Evolutionary conservation across 2,888 invertebrate genomes (phyloP), one percentile per base, ranked within the genome.

Genomic region (Eristalinus aeneus): DNA sequence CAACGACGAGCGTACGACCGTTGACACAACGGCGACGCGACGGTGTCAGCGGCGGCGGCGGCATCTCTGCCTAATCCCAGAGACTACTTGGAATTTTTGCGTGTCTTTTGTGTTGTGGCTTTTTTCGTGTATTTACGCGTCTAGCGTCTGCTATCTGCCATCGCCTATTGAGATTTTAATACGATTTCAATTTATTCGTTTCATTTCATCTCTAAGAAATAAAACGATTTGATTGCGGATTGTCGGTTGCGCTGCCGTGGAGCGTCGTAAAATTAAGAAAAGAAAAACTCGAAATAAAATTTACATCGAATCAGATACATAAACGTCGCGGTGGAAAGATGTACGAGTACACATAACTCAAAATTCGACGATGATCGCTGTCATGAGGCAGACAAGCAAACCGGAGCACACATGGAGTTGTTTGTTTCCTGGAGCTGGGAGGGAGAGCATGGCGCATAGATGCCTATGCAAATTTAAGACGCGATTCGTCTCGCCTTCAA

Each of bases 141-240:
- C 27, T 27, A 27, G 27, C 5, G 5, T 27, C 27, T 27, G 27
- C 27, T 27, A 46, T 46, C 46, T 46, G 46, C 46, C 22, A 32
- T 36, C 22, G 10, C 32, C 32, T 69, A 77, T 71, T 54, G 64
- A 27, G 65, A 34, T 32, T 46, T 81, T 80, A 68, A 80, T 76
- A 56, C 76, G 80, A 64, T 76, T 73, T 76, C 67, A 76, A 81
- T 77, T 68, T 85, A 73, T 81, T 80, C 76, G 63, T 32, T 71
- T 79, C 74, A 61, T 36, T 75, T 79, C 71, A 61, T 36, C 46
- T 65, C 72, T 73, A 63, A 73, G 63, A 63, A 67, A 73, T 74
- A 73, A 77, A 61, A 67, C 27, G 71, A 72, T 16, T 46, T 46
- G 46, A 46, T 46, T 46, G 71, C 61, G 64, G 77, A 71, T 56